Conservation (phyloP, 2,888 invertebrate species). For the Brachycybe producta region DNA sequence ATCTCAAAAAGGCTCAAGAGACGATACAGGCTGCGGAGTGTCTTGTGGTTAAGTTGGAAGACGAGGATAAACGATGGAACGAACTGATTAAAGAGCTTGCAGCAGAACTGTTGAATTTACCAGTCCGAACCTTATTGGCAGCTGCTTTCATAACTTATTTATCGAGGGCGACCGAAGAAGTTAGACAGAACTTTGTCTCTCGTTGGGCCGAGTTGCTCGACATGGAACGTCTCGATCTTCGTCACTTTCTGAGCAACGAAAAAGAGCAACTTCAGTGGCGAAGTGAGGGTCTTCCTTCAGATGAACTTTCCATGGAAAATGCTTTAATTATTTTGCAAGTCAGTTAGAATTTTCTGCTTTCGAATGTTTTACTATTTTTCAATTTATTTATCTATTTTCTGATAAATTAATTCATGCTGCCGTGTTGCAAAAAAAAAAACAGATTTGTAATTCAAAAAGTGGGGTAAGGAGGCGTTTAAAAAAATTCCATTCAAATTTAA, state of each 20-base stretch:
- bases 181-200: constrained; percentile 41
- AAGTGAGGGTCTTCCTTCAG: constrained; percentile 66
- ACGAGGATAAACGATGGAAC: constrained; percentile 82
- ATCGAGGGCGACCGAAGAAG: constrained; percentile 53
- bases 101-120: constrained; percentile 48
- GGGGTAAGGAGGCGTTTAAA: too few relatives aligned
- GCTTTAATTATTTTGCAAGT: constrained; percentile 65
- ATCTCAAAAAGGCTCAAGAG: constrained; percentile 58
- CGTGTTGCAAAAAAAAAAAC: too few relatives aligned
- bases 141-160: constrained; percentile 68
- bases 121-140: constrained; percentile 52
- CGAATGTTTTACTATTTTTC: too few relatives aligned
- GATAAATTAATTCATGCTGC: too few relatives aligned
- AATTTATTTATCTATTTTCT: too few relatives aligned
- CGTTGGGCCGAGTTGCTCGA: constrained; percentile 37
- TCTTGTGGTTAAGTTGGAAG: constrained; percentile 71
- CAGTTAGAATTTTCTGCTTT: constrained; percentile 23
- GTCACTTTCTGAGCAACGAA: constrained; percentile 49
- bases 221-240: constrained; percentile 40
- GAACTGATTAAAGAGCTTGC: constrained; percentile 45
- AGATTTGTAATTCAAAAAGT: too few relatives aligned
- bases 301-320: constrained; percentile 65
- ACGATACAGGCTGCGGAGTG: constrained; percentile 65
- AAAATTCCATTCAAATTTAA: too few relatives aligned
- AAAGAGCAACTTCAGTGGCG: constrained; percentile 73